phyloP scores from a whole-genome alignment of 1,140 invertebrate genomes.

The Drosophila dunni region DNA sequence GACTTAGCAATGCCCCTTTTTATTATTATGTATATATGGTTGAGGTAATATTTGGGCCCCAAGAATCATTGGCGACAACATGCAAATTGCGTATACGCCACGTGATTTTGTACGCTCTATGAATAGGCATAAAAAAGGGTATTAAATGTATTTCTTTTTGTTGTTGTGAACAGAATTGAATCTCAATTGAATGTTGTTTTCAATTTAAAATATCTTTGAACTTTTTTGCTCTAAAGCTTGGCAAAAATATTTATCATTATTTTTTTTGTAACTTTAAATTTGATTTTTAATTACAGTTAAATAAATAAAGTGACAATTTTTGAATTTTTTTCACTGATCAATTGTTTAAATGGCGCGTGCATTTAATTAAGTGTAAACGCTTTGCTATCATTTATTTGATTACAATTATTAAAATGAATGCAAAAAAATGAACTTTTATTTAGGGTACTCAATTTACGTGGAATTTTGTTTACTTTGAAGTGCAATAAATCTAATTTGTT shows the following conservation, averaged over 20 bases:
- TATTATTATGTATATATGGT: conserved; percentile 44
- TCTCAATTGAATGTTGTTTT: background rate
- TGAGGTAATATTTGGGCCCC: conserved; percentile 9
- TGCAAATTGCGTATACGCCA: conserved; percentile 50
- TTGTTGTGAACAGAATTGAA: no score
- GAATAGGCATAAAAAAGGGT: background rate
- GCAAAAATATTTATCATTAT: background rate
- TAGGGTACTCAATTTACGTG: background rate
- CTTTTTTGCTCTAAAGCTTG: background rate
- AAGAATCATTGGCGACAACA: conserved; percentile 9
- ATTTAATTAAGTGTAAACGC: conserved; percentile 25
- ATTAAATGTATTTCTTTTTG: background rate
- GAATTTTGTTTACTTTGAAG: conserved; percentile 10
- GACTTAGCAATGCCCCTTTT: conserved; percentile 63
- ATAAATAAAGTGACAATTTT: conserved; percentile 10
- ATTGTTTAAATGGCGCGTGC: conserved; percentile 7
- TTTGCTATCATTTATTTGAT: conserved; percentile 24
- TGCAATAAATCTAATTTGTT: conserved; percentile 9
- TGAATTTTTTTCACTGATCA: background rate
- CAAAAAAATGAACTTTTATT: background rate
- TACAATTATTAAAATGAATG: conserved; percentile 9
- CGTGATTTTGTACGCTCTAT: conserved; percentile 32
- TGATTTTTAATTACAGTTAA: conserved; percentile 21
- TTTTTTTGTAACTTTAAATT: conserved; percentile 20
- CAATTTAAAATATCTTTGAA: background rate